Evolutionary conservation across 2,888 invertebrate genomes (phyloP).

Genomic region (Fissipunctia ypsillon): DNA sequence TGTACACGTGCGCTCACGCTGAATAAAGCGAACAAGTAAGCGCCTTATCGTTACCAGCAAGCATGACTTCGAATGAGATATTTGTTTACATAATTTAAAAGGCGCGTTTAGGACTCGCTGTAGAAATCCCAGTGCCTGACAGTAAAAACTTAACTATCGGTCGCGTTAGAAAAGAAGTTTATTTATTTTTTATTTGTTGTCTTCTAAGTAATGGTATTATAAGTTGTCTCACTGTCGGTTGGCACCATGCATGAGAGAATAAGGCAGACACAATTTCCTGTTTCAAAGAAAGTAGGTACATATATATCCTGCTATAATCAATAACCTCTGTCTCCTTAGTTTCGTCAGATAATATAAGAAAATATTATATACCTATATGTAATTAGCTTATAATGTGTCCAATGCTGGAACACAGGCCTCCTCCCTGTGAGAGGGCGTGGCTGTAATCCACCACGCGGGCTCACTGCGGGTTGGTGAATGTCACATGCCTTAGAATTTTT

Average conservation of each 20-base stretch:
- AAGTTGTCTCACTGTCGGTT: too few relatives aligned
- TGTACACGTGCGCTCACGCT: not conserved
- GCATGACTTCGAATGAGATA: slow-evolving; percentile 1
- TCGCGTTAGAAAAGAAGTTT: not conserved
- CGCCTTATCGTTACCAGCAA: slow-evolving; percentile 11
- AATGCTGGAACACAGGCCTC: too few relatives aligned
- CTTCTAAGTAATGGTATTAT: too few relatives aligned
- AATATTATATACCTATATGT: not conserved
- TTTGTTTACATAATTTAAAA: not conserved
- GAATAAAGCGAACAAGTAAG: not conserved
- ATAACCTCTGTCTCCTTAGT: too few relatives aligned
- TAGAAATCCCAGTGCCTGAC: slow-evolving; percentile 14
- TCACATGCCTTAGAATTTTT: not conserved
- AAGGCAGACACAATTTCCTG: too few relatives aligned
- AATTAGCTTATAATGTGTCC: not conserved
- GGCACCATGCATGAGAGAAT: too few relatives aligned
- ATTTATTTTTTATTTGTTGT: too few relatives aligned
- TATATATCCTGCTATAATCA: too few relatives aligned
- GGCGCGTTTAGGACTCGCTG: not conserved
- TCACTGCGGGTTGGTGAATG: not conserved
- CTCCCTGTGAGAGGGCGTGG: not conserved
- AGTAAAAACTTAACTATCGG: not conserved
- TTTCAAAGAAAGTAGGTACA: too few relatives aligned
- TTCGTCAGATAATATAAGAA: not conserved
- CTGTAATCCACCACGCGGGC: not conserved